Evolutionary conservation across 1,140 invertebrate genomes (phyloP).

Genomic region (Triops longicaudatus): DNA sequence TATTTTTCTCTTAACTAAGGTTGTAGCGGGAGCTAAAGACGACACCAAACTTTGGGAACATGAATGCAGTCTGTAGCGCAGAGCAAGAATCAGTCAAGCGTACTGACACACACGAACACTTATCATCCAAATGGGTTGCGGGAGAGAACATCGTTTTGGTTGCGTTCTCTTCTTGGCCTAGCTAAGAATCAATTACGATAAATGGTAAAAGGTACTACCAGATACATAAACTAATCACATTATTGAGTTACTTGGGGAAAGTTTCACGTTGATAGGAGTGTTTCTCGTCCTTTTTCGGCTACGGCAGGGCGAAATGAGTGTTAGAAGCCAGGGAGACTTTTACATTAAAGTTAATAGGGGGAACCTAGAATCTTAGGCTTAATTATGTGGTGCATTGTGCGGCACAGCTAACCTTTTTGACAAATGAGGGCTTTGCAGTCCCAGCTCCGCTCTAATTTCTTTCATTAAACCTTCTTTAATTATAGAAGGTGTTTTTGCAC

Average conservation of each 20-base stretch:
- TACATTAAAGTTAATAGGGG: neutral
- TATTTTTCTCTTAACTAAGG: neutral
- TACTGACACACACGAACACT: constrained; percentile 3
- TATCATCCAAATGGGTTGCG: neutral
- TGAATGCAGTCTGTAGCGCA: neutral
- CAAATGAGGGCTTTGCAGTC: neutral
- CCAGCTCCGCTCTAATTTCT: neutral
- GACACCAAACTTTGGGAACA: neutral
- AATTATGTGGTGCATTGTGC: neutral
- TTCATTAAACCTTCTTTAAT: constrained; percentile 2
- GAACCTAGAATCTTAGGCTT: neutral
- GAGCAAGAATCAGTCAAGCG: constrained; percentile 1
- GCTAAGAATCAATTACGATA: too few species aligned
- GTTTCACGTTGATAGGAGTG: neutral
- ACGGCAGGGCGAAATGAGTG: neutral
- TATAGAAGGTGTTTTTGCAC: neutral
- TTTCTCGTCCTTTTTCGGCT: neutral
- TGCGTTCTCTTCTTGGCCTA: neutral
- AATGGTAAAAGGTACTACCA: too few species aligned
- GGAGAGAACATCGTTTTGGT: neutral
- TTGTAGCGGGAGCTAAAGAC: neutral
- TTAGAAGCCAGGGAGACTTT: too few species aligned
- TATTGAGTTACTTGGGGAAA: too few species aligned
- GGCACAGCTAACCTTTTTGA: neutral
- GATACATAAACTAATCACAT: too few species aligned